A percentile compares a stretch with the other conserved stretches of the same genome.
Evolutionary conservation across 2,888 invertebrate genomes (phyloP).

Genomic region (Plagodis dolabraria): DNA sequence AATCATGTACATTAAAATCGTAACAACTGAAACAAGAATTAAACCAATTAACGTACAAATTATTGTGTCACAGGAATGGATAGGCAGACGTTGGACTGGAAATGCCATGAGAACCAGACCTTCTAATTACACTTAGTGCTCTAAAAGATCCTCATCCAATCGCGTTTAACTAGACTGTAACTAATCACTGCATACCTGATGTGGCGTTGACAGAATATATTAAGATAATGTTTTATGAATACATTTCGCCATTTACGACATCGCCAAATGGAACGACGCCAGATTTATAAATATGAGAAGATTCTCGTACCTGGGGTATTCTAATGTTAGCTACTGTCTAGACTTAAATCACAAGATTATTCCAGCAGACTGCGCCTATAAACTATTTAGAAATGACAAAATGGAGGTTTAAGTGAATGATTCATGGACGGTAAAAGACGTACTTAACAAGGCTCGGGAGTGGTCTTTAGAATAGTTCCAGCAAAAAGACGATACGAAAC

Average conservation of each 20-base stretch:
- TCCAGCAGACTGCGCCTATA: slow-evolving; percentile 28
- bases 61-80: slow-evolving; percentile 5
- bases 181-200: slow-evolving; percentile 34
- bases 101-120: slow-evolving; percentile 29
- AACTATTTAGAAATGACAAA: slow-evolving; percentile 35
- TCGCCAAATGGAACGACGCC: slow-evolving; percentile 47
- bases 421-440: slow-evolving; percentile 23
- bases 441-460: slow-evolving; percentile 22
- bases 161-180: slow-evolving; percentile 36
- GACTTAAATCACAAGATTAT: slow-evolving; percentile 35
- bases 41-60: slow-evolving; percentile 6
- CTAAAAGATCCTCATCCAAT: slow-evolving; percentile 8
- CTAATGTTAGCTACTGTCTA: slow-evolving; percentile 34
- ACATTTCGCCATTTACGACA: slow-evolving; percentile 26
- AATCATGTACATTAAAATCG: too few species aligned
- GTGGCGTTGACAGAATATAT: slow-evolving; percentile 36
- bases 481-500: slow-evolving; percentile 11
- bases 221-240: slow-evolving; percentile 41
- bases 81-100: neutral
- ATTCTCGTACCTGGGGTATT: slow-evolving; percentile 30
- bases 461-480: slow-evolving; percentile 12
- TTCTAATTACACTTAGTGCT: slow-evolving; percentile 16
- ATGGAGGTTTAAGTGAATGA: slow-evolving; percentile 28
- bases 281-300: slow-evolving; percentile 53
- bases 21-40: neutral